phyloP scores from a whole-genome alignment of 2,113 vertebrate species.

The Tyrannus savana region DNA sequence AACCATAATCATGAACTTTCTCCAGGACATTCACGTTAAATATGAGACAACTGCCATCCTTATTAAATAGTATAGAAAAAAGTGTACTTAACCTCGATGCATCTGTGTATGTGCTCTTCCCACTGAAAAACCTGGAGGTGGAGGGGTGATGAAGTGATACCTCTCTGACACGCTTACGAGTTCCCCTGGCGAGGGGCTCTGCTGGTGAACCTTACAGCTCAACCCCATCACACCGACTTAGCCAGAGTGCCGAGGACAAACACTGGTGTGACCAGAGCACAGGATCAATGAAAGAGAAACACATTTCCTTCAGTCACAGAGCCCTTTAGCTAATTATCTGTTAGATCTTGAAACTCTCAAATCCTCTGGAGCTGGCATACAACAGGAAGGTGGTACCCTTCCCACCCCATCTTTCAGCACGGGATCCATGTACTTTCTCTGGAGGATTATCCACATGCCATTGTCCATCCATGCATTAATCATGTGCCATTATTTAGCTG shows the following conservation, averaged over 20 bases:
- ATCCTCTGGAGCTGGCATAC: not conserved
- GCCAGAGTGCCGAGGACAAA: not conserved
- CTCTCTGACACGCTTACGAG: fast-evolving
- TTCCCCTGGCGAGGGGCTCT: not conserved
- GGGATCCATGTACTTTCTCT: not conserved
- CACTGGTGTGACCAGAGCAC: fast-evolving
- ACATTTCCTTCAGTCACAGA: fast-evolving
- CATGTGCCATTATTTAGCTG: not conserved
- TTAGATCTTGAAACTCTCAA: not conserved
- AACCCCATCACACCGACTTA: not conserved
- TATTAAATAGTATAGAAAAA: not conserved
- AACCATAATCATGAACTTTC: not conserved
- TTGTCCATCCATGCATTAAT: not conserved
- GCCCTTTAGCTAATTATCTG: not conserved
- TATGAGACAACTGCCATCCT: not conserved
- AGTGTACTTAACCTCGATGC: not conserved
- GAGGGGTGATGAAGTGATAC: not conserved
- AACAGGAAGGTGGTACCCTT: not conserved
- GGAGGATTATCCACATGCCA: not conserved
- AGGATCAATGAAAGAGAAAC: not conserved
- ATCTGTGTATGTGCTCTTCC: not conserved
- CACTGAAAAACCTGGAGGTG: not conserved
- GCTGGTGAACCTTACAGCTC: not conserved
- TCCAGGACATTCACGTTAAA: not conserved
- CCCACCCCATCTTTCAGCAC: not conserved